Evolutionary conservation across 2,888 invertebrate genomes (phyloP).

Genomic region (Mamestra brassicae): DNA sequence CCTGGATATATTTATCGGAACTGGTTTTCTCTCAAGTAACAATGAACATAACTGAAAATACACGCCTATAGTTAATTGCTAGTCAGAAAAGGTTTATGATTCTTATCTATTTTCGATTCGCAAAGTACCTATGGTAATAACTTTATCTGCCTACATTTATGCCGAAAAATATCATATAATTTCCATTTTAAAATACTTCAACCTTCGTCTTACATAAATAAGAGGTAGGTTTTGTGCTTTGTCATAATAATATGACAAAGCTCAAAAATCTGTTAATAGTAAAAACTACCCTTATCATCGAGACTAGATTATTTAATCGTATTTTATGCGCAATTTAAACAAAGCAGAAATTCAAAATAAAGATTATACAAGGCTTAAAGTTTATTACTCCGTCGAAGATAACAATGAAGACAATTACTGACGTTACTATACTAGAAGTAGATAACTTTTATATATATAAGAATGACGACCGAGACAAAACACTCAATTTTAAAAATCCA

Average conservation of each 20-base stretch:
- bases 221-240: too few relatives aligned
- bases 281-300: neutral
- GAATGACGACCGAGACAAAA: neutral
- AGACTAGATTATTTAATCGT: neutral
- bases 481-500: neutral
- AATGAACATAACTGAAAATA: conserved; percentile 25
- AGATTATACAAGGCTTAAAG: conserved; percentile 13
- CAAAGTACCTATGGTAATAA: too few relatives aligned
- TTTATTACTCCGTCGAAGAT: conserved; percentile 11
- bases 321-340: conserved; percentile 15
- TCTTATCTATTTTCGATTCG: too few relatives aligned
- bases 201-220: neutral
- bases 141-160: neutral
- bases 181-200: neutral
- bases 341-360: conserved; percentile 8
- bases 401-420: conserved; percentile 13
- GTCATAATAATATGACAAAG: too few relatives aligned
- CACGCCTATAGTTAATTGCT: conserved; percentile 5
- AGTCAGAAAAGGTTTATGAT: conserved; percentile 1
- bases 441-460: neutral
- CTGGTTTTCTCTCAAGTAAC: conserved; percentile 30
- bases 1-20: conserved; percentile 34
- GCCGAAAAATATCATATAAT: neutral
- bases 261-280: neutral
- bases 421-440: conserved; percentile 5